These are phyloP conservation scores for Pseudomyrmex dendroicus DNA, from an alignment of 1,140 invertebrate genomes.

Conservation along the genomic window DNA sequence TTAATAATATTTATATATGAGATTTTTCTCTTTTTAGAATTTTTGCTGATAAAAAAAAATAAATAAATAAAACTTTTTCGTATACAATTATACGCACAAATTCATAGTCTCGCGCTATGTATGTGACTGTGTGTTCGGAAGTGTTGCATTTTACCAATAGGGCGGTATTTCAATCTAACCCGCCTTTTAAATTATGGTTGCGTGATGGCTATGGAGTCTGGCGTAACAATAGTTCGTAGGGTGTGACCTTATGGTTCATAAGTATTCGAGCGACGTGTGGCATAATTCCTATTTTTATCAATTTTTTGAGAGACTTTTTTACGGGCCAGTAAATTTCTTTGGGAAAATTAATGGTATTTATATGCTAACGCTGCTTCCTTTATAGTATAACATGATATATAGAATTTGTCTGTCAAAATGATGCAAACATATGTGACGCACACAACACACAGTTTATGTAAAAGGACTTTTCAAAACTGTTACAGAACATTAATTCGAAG, in stretches of 20 bases:
- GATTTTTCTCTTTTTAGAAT: neutral
- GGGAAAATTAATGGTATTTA: slow-evolving; percentile 82
- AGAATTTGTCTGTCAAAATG: slow-evolving; percentile 34
- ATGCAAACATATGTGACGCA: slow-evolving; percentile 73
- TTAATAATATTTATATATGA: neutral
- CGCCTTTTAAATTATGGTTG: slow-evolving; percentile 61
- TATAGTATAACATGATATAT: slow-evolving; percentile 3
- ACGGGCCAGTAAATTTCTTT: slow-evolving; percentile 81
- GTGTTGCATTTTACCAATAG: slow-evolving; percentile 65
- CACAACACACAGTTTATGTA: slow-evolving; percentile 6
- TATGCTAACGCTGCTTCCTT: slow-evolving; percentile 73
- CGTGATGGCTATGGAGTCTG: slow-evolving; percentile 68
- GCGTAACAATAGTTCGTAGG: slow-evolving; percentile 77
- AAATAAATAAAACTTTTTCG: too few relatives aligned
- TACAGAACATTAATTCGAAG: slow-evolving; percentile 58
- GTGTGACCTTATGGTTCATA: slow-evolving; percentile 77
- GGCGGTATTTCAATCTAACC: slow-evolving; percentile 34
- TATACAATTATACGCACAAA: neutral
- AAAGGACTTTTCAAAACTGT: slow-evolving; percentile 29
- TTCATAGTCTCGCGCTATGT: slow-evolving; percentile 37
- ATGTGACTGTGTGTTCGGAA: slow-evolving; percentile 4
- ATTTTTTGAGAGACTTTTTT: slow-evolving; percentile 77
- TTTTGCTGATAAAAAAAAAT: neutral
- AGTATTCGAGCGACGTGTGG: slow-evolving; percentile 66
- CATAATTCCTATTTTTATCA: slow-evolving; percentile 72